Conservation (phyloP, 2,797 vertebrate species). For the Phaenicophaeus curvirostris region DNA sequence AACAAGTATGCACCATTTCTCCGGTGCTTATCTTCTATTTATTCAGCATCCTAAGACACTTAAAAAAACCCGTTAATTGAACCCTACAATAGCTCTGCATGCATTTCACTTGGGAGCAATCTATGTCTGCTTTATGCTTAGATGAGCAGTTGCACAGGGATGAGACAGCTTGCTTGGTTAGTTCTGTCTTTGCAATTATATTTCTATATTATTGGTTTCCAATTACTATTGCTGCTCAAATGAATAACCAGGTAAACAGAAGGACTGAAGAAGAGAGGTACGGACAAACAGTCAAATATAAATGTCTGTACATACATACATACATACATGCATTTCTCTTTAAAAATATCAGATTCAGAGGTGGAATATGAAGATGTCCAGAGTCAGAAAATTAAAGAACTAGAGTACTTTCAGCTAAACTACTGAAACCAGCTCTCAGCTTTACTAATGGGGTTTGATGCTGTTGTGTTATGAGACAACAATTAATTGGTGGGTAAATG, state of each 20-base stretch:
- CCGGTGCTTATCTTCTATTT: neutral
- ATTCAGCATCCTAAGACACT: neutral
- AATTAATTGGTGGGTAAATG: neutral
- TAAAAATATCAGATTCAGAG: neutral
- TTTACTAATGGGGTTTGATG: neutral
- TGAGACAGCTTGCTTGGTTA: neutral
- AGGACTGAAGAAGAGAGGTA: neutral
- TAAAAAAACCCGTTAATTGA: neutral
- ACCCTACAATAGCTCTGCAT: neutral
- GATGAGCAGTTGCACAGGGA: neutral
- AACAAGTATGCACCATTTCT: neutral
- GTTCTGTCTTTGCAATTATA: neutral
- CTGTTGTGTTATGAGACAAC: neutral
- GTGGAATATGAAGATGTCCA: neutral
- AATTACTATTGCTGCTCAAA: neutral
- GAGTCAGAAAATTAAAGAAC: neutral
- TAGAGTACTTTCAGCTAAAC: neutral
- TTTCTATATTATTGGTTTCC: neutral
- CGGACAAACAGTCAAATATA: neutral
- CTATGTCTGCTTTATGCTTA: neutral
- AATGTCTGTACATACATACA: neutral
- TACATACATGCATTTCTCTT: too few relatives aligned
- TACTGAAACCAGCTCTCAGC: neutral
- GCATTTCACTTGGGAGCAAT: neutral
- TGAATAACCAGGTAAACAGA: neutral